Conservation (phyloP, 1,140 invertebrate species). For the Drosophila nigromelanica region DNA sequence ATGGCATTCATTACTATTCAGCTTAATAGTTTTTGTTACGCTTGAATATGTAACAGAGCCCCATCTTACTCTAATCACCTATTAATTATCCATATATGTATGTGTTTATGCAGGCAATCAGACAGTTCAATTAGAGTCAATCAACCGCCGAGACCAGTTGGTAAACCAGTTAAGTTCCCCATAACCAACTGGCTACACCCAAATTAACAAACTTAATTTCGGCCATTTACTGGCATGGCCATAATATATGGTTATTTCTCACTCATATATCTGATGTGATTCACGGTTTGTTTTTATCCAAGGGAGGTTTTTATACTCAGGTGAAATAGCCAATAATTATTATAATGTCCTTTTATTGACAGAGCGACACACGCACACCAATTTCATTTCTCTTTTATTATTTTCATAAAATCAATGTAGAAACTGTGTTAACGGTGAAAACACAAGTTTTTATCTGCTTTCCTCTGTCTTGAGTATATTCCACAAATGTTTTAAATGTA, state of each 20-base stretch:
- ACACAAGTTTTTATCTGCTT: not conserved
- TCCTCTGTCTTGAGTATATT: not conserved
- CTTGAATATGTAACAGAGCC: slow-evolving; percentile 1
- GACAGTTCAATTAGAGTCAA: slow-evolving; percentile 33
- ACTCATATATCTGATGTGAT: slow-evolving; percentile 9
- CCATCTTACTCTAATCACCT: not conserved
- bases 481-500: not conserved
- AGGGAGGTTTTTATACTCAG: not conserved
- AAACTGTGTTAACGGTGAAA: not conserved
- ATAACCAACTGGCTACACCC: slow-evolving; percentile 10
- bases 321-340: not conserved
- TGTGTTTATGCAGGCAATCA: slow-evolving; percentile 28
- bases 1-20: not conserved
- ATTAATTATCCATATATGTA: slow-evolving; percentile 12
- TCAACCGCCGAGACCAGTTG: slow-evolving; percentile 3
- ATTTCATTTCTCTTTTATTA: not conserved
- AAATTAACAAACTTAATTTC: slow-evolving; percentile 9
- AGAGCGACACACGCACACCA: not conserved
- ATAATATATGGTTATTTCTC: slow-evolving; percentile 16
- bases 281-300: not conserved
- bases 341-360: not conserved
- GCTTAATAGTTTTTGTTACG: slow-evolving; percentile 1
- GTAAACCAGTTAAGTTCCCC: slow-evolving; percentile 5
- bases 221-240: slow-evolving; percentile 1
- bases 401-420: not conserved